phyloP scores from a whole-genome alignment of 1,140 invertebrate species.

The Drosophila yakuba region DNA sequence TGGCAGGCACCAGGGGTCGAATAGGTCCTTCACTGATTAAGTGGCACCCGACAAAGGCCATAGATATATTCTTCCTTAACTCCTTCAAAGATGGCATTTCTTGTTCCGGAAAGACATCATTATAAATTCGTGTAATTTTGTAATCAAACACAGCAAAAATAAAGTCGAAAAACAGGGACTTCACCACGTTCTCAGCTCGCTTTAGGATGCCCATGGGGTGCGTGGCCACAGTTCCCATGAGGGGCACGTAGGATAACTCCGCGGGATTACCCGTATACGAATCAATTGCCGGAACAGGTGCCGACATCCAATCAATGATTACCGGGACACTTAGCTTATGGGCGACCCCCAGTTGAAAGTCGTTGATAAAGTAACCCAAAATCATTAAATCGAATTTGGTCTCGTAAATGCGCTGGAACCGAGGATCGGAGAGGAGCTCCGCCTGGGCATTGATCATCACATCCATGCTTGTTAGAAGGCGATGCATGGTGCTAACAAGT shows the following conservation, averaged over 20 bases:
- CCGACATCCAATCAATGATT: slow-evolving; percentile 58
- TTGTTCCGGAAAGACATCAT: slow-evolving; percentile 24
- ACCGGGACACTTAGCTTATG: slow-evolving; percentile 66
- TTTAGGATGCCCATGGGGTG: slow-evolving; percentile 42
- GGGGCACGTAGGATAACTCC: slow-evolving; percentile 63
- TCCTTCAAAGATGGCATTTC: slow-evolving; percentile 39
- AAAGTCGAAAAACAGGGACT: slow-evolving; percentile 1
- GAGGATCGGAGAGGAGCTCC: slow-evolving; percentile 49
- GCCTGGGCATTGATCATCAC: slow-evolving; percentile 57
- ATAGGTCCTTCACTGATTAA: slow-evolving; percentile 71
- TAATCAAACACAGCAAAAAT: neutral
- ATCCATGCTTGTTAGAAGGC: slow-evolving; percentile 44
- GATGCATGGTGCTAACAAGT: slow-evolving; percentile 16
- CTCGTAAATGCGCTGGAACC: slow-evolving; percentile 66
- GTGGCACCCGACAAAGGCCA: slow-evolving; percentile 63
- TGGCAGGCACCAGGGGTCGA: slow-evolving; percentile 76
- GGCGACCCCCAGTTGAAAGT: slow-evolving; percentile 70
- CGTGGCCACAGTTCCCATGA: slow-evolving; percentile 2
- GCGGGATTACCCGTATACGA: slow-evolving; percentile 58
- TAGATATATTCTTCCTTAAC: slow-evolving; percentile 61
- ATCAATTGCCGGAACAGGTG: slow-evolving; percentile 33
- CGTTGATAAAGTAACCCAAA: slow-evolving; percentile 70
- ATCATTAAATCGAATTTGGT: slow-evolving; percentile 78
- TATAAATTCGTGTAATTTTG: slow-evolving; percentile 5
- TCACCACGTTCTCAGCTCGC: slow-evolving; percentile 6